Percentiles rank a stretch among this genome's conserved stretches.
These are phyloP conservation scores for Mus minutoides DNA, from an alignment of 2,797 vertebrate species.

Conservation along the genomic window DNA sequence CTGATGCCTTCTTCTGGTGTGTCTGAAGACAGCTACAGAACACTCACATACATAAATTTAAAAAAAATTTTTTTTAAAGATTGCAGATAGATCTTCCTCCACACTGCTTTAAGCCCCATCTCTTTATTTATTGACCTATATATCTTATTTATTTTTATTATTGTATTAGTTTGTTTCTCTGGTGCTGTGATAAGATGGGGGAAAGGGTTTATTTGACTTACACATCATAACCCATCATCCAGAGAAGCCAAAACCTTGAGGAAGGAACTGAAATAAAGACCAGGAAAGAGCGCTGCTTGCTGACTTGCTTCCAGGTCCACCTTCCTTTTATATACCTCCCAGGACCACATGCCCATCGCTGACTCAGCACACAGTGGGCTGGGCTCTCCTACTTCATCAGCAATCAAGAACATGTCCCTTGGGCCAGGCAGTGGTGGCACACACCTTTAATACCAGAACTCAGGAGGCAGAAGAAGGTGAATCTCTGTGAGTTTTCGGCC, in stretches of 20 bases:
- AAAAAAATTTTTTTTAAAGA: background rate
- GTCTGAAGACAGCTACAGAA: background rate
- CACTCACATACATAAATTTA: background rate
- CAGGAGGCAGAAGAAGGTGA: background rate
- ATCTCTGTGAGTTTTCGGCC: background rate
- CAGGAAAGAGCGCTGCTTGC: background rate
- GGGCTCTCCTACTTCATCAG: background rate
- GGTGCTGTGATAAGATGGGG: background rate
- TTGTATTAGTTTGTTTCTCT: background rate
- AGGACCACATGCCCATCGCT: background rate
- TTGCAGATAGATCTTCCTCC: background rate
- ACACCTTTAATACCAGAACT: no score
- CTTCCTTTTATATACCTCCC: background rate
- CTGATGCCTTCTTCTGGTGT: background rate
- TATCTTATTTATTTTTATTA: background rate
- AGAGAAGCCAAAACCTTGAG: no score
- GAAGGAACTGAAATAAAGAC: background rate
- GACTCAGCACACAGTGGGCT: background rate
- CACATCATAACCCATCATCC: background rate
- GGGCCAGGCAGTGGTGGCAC: background rate
- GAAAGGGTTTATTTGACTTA: background rate
- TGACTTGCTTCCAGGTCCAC: background rate
- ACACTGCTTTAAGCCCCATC: background rate
- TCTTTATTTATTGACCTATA: background rate
- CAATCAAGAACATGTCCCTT: background rate